Percentiles rank a stretch among this genome's conserved stretches.
These are phyloP conservation scores for Stenodema calcarata DNA, from an alignment of 2,888 invertebrate genomes.

Conservation along the genomic window DNA sequence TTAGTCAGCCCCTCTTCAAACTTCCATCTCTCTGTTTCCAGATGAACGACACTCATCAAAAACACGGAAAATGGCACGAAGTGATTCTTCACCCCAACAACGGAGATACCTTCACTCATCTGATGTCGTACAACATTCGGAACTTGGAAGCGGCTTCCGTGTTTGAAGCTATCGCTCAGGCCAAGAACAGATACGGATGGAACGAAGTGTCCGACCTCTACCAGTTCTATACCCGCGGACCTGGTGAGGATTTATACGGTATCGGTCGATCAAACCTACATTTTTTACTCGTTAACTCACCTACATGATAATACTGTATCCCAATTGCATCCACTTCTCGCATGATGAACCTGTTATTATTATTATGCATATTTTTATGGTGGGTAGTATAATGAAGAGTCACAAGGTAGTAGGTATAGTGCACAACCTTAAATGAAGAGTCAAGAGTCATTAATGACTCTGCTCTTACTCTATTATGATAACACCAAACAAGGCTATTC, in stretches of 20 bases:
- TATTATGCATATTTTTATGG: too few relatives aligned
- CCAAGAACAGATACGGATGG: slow-evolving; percentile 78
- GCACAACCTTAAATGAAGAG: too few relatives aligned
- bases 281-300: neutral
- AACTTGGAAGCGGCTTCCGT: slow-evolving; percentile 71
- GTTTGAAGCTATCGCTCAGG: slow-evolving; percentile 77
- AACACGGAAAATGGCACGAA: slow-evolving; percentile 76
- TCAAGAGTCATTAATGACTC: too few relatives aligned
- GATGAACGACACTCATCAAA: slow-evolving; percentile 76
- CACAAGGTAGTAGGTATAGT: too few relatives aligned
- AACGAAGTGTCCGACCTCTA: slow-evolving; percentile 77
- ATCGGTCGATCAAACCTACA: slow-evolving; percentile 29
- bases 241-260: slow-evolving; percentile 60
- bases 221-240: slow-evolving; percentile 74
- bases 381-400: too few relatives aligned
- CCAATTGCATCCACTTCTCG: neutral
- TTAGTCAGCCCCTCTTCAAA: too few relatives aligned
- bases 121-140: slow-evolving; percentile 71
- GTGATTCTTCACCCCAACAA: slow-evolving; percentile 66
- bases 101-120: slow-evolving; percentile 64
- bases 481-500: too few relatives aligned
- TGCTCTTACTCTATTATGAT: too few relatives aligned
- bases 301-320: neutral
- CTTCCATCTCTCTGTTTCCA: slow-evolving; percentile 60
- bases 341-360: neutral